Evolutionary conservation across 2,113 vertebrate genomes (phyloP), one percentile per base, ranked within the genome.

Genomic region (Jacana jacana): DNA sequence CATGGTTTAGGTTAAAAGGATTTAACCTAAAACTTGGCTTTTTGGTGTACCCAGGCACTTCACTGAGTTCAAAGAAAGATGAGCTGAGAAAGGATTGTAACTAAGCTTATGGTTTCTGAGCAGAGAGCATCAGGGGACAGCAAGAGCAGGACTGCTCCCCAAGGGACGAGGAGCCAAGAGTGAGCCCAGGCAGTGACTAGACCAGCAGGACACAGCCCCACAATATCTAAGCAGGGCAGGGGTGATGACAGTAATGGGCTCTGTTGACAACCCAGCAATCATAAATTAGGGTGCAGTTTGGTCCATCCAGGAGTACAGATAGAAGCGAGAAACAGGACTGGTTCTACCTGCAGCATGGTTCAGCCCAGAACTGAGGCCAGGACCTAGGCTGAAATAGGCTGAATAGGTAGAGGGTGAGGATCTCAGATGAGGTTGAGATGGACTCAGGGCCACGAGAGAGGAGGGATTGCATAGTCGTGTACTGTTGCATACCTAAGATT

Each of bases 141-240:
- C 24, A 81, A 57, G 24, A 54, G 10, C 37, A 39, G 27, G 23
- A 14, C 24, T 73, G 18, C 7, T 46, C 16, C 58, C 8, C 13
- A 40, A 2, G 11, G 20, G 24, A 40, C 3, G 1, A 64, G 42
- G 37, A 51, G 20, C 17, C 28, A 51, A 13, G 13, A 35, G 2
- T 11, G 27, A 68, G 17, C 19, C 23, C 3, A 5, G 11, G 13
- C 7, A n/a, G 46, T 24, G 48, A 48, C 33, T 11, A 24, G 28
- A 60, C 20, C 18, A 63, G 9, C 9, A 76, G 35, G 17, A 2
- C 20, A 49, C 39, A 69, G 31, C 9, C 28, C 58, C 7, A 1
- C 7, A 4, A 3, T 1, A 10, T 6, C 40, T 1, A 1, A 19
- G 33, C 44, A 63, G 52, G 14, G 24, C n/a, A 66, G 33, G 19